These are phyloP conservation scores for Drosophila repleta DNA, from an alignment of 1,140 invertebrate species.

Conservation along the genomic window DNA sequence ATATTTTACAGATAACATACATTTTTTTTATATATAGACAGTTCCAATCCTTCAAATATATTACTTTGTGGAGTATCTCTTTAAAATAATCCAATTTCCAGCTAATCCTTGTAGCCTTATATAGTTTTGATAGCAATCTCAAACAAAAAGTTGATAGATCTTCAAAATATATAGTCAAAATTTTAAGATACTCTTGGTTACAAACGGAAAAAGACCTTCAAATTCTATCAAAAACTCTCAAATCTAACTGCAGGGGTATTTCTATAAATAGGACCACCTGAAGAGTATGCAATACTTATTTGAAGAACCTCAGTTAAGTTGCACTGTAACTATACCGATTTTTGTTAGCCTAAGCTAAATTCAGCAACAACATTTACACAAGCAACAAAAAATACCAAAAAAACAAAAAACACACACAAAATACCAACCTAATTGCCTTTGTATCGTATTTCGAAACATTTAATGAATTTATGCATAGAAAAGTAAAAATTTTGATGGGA, in stretches of 20 bases:
- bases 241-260: constrained; percentile 17
- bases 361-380: constrained; percentile 48
- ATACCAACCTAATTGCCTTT: constrained; percentile 74
- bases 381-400: constrained; percentile 35
- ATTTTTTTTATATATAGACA: no score
- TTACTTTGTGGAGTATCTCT: no score
- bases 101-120: no score
- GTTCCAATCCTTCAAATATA: no score
- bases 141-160: no score
- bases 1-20: no score
- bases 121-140: no score
- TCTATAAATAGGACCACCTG: constrained; percentile 63
- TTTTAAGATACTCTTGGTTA: no score
- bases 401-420: constrained; percentile 25
- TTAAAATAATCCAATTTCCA: no score
- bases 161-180: no score
- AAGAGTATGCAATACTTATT: constrained; percentile 72
- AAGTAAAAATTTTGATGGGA: constrained; percentile 31
- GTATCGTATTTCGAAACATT: constrained; percentile 80
- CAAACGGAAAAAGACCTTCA: no score
- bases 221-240: not conserved
- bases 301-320: constrained; percentile 47
- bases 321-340: constrained; percentile 36
- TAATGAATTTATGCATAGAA: constrained; percentile 74
- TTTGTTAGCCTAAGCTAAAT: constrained; percentile 55